Percentiles rank a stretch among this genome's conserved stretches.
These are phyloP conservation scores for Allygus modestus DNA, from an alignment of 2,888 invertebrate species.

Conservation along the genomic window DNA sequence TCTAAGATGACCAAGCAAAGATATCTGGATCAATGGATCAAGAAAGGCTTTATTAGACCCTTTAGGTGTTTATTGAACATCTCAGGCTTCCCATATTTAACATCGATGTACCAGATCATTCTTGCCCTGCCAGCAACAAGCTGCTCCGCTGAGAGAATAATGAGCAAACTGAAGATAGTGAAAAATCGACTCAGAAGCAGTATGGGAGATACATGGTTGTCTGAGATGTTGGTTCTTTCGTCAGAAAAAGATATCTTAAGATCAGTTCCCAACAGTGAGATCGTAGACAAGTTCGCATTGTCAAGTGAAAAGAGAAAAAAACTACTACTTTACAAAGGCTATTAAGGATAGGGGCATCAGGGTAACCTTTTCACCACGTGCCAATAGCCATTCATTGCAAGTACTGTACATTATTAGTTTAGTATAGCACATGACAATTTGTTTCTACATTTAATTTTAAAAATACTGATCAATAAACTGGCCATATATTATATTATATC, in stretches of 20 bases:
- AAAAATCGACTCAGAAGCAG: constrained; percentile 56
- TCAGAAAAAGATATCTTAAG: constrained; percentile 41
- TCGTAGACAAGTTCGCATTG: no score
- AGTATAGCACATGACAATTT: no score
- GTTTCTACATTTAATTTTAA: no score
- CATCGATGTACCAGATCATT: background rate
- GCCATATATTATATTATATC: no score
- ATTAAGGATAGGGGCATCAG: no score
- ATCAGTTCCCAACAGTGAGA: no score
- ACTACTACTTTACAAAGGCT: no score
- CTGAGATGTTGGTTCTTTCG: constrained; percentile 37
- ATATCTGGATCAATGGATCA: constrained; percentile 24
- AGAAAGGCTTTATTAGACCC: constrained; percentile 16
- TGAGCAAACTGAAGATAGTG: constrained; percentile 52
- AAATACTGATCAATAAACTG: no score
- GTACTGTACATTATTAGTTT: no score
- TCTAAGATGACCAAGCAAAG: background rate
- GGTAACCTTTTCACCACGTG: no score
- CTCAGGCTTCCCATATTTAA: constrained; percentile 12
- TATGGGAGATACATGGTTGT: constrained; percentile 52
- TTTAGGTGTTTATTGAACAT: constrained; percentile 17
- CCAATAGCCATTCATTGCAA: no score
- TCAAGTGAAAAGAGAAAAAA: no score
- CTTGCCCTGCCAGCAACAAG: constrained; percentile 44
- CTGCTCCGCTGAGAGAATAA: constrained; percentile 57